These are phyloP conservation scores for Rhodinocichla rosea DNA, from an alignment of 2,113 vertebrate species.

Conservation along the genomic window DNA sequence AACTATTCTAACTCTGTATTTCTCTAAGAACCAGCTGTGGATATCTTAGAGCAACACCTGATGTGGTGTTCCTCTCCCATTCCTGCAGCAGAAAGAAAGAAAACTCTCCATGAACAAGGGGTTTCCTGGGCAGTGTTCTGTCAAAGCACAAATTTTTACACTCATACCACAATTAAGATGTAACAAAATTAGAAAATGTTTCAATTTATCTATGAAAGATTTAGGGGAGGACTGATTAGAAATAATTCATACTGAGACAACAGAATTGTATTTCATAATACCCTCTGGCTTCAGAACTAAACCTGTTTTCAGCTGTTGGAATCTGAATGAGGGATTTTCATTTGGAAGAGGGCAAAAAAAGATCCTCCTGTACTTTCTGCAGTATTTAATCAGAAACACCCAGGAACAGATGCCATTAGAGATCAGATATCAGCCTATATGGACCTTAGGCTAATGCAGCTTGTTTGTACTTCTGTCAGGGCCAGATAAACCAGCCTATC, in stretches of 20 bases:
- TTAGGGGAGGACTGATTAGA: not conserved
- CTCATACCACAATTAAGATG: not conserved
- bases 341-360: not conserved
- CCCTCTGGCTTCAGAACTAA: not conserved
- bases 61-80: accelerated
- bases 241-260: not conserved
- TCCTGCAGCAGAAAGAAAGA: not conserved
- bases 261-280: not conserved
- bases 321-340: not conserved
- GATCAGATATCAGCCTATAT: conserved; percentile 15
- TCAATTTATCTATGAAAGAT: not conserved
- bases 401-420: not conserved
- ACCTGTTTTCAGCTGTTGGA: not conserved
- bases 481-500: conserved; percentile 57
- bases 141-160: not conserved
- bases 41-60: not conserved
- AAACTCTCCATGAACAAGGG: not conserved
- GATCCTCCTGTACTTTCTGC: not conserved
- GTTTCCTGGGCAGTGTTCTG: not conserved
- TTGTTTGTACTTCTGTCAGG: conserved; percentile 16
- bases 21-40: not conserved
- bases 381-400: conserved; percentile 3
- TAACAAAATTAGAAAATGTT: not conserved
- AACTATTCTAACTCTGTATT: not conserved
- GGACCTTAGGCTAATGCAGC: conserved; percentile 34